Base-by-base conservation (phyloP, 2,113 vertebrate species). In the Seriola aureovittata region DNA sequence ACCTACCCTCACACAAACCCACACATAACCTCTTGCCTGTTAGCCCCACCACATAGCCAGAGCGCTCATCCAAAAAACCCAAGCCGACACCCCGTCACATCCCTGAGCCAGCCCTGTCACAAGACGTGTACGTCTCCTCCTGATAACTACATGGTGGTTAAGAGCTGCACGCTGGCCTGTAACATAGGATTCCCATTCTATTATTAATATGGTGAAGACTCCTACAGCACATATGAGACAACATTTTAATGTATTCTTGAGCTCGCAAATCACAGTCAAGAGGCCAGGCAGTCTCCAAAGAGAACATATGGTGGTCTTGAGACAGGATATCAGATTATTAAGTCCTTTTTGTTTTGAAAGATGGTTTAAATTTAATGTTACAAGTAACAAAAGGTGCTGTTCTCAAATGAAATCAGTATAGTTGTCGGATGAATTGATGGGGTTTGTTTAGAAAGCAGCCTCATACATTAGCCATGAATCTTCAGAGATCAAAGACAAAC, bases 31-130 rank as follows among this genome's bases (percentile, higher is more conserved):
- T n/a, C 50, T 65, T 70, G 71, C 66, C 78, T 64, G 62, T 69
- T 79, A 48, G 80, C 60, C 81, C 44, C 34, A 72, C 73, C 78
- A 59, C 81, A 38, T 29, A 85, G 67, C 38, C 65, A 3, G 59
- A 66, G 77, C 86, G 6, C 76, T 89, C 85, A 89, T 81, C 85
- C 88, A 86, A 81, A 86, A 88, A 81, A 86, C 38, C 60, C 55
- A 70, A 83, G 80, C 68, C 0, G 86, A 90, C 85, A 82, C 44
- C 38, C 59, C n/a, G 60, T 92, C 86, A 86, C 86, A 69, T 85
- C 80, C 81, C 78, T 68, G 69, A 89, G 80, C 57, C 80, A 62
- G 71, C 34, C 77, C 63, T 89, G 89, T 88, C 90, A 83, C 38
- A 52, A 85, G 84, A 73, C 17, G 29, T 85, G 67, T 8, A 38